These are phyloP conservation scores for Cliona cf. orientalis DNA, from an alignment of 37 sponge, comb jelly and placozoan species.

Conservation along the genomic window DNA sequence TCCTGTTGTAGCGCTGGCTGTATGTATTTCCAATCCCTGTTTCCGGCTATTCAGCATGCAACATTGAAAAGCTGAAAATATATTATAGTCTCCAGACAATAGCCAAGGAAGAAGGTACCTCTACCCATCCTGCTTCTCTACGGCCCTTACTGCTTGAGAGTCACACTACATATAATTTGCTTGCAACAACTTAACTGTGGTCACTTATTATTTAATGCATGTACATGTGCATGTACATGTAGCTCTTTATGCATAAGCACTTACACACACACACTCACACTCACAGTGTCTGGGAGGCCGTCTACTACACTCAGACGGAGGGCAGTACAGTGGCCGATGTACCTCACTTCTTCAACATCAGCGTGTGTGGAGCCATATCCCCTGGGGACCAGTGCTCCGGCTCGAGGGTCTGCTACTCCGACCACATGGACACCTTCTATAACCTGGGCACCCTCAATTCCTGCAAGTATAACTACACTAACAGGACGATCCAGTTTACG, in stretches of 20 bases:
- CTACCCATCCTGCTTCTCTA: too few relatives aligned
- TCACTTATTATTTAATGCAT: background rate
- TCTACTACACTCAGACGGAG: slow-evolving; percentile 34
- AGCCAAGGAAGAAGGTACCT: too few relatives aligned
- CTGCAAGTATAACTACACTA: slow-evolving; percentile 13
- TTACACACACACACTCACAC: background rate
- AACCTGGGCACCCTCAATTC: slow-evolving; percentile 18
- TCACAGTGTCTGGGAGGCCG: slow-evolving; percentile 56
- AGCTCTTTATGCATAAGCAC: background rate
- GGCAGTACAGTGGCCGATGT: slow-evolving; percentile 5
- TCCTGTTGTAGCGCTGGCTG: too few relatives aligned
- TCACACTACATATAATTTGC: background rate
- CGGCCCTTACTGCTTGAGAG: too few relatives aligned
- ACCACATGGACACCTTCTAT: slow-evolving; percentile 31
- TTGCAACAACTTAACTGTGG: background rate
- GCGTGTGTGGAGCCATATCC: slow-evolving; percentile 44
- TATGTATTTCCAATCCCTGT: too few relatives aligned
- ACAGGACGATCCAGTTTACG: slow-evolving; percentile 14
- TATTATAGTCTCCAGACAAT: too few relatives aligned
- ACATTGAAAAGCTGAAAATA: too few relatives aligned
- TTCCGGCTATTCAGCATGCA: too few relatives aligned
- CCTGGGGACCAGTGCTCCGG: background rate
- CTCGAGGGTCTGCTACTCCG: slow-evolving; percentile 53
- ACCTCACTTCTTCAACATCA: slow-evolving; percentile 69
- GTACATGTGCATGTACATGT: background rate